Percentiles rank a stretch among this genome's conserved stretches.
phyloP scores from a whole-genome alignment of 2,888 invertebrate species.

The Autographa pulchrina region DNA sequence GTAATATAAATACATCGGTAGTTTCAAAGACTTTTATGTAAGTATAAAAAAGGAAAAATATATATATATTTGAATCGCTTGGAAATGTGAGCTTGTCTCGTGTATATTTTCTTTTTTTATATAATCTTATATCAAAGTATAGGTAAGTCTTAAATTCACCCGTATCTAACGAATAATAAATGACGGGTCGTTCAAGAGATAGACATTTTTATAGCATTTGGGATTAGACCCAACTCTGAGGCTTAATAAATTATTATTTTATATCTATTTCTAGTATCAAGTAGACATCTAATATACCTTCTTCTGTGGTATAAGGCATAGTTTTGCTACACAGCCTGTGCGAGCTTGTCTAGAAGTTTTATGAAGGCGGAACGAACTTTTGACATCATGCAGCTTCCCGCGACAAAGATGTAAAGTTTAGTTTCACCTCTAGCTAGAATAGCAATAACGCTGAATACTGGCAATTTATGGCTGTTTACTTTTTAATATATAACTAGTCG shows the following conservation, averaged over 20 bases:
- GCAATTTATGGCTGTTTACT: not conserved
- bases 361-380: conserved; percentile 37
- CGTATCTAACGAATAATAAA: conserved; percentile 2
- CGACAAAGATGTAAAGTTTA: conserved; percentile 30
- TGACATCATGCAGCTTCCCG: conserved; percentile 20
- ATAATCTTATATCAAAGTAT: not conserved
- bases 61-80: not conserved
- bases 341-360: conserved; percentile 31
- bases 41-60: too few relatives aligned
- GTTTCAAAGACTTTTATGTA: too few relatives aligned
- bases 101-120: not conserved
- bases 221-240: not conserved
- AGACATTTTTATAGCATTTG: not conserved
- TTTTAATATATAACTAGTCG: not conserved
- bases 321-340: conserved; percentile 6
- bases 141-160: not conserved
- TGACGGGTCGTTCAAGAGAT: conserved; percentile 4
- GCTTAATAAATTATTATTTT: not conserved
- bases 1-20: too few relatives aligned
- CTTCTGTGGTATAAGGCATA: not conserved
- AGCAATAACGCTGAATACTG: conserved; percentile 8
- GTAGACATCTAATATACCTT: not conserved
- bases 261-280: not conserved
- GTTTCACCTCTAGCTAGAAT: not conserved
- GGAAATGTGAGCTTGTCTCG: not conserved